A percentile compares a stretch with the other conserved stretches of the same genome.
Evolutionary conservation across 2,888 invertebrate species (phyloP).

Genomic region (Epirrhoe alternata): DNA sequence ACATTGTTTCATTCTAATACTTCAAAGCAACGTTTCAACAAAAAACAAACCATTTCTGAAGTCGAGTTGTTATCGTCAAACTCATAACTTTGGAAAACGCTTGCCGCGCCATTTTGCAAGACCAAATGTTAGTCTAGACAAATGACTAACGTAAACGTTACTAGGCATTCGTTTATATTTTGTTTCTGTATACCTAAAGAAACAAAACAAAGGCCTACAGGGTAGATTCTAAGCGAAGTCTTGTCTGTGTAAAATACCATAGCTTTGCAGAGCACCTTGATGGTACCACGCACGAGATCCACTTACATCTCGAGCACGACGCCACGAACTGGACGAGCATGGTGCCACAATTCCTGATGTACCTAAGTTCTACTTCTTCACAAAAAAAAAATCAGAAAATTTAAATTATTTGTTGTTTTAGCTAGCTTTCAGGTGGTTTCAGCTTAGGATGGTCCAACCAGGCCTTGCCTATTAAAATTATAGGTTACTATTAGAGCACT

Average conservation of each 20-base stretch:
- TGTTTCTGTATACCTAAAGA: too few relatives aligned
- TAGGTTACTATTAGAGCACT: background rate
- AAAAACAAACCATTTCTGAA: constrained; percentile 28
- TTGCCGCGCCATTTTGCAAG: constrained; percentile 33
- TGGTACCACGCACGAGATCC: constrained; percentile 96
- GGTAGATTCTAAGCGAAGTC: too few relatives aligned
- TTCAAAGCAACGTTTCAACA: constrained; percentile 9
- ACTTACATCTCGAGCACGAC: constrained; percentile 94
- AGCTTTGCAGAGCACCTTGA: too few relatives aligned
- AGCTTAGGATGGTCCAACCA: too few relatives aligned
- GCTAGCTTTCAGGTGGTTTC: too few relatives aligned
- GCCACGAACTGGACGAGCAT: constrained; percentile 94
- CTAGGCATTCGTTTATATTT: too few relatives aligned
- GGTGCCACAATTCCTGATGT: constrained; percentile 96
- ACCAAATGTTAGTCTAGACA: constrained; percentile 44
- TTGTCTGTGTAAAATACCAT: too few relatives aligned
- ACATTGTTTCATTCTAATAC: background rate
- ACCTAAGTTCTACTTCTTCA: constrained; percentile 69
- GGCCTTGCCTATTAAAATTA: too few relatives aligned
- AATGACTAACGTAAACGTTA: background rate
- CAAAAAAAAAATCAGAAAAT: too few relatives aligned
- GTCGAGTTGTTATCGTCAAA: constrained; percentile 32
- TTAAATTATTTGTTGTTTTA: too few relatives aligned
- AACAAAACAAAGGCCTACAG: too few relatives aligned
- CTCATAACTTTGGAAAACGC: constrained; percentile 40